phyloP scores from a whole-genome alignment of 2,113 vertebrate species.

The Alligator mississippiensis region DNA sequence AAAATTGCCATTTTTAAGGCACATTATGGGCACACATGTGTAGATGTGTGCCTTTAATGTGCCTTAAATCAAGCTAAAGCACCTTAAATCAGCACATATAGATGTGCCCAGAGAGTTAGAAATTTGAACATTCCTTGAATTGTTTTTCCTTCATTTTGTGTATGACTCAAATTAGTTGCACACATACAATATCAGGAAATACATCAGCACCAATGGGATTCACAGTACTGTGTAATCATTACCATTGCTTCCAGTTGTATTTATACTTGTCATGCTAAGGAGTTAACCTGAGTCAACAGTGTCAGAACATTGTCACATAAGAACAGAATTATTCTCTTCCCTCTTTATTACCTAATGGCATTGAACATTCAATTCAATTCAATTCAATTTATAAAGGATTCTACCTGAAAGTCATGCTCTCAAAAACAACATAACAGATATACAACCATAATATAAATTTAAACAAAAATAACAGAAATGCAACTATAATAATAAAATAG shows the following conservation, averaged over 20 bases:
- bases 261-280: background rate
- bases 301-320: background rate
- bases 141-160: background rate
- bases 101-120: background rate
- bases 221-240: background rate
- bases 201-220: background rate
- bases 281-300: background rate
- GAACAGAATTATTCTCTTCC: background rate
- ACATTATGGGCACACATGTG: no score
- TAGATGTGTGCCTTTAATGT: no score
- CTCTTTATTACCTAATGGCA: background rate
- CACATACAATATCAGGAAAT: conserved; percentile 5
- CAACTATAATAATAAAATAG: no score
- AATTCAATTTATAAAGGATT: no score
- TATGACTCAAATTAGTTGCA: background rate
- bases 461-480: no score
- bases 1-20: no score
- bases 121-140: background rate
- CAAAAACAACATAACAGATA: no score
- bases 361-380: background rate
- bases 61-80: no score
- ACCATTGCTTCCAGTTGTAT: background rate
- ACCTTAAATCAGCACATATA: no score
- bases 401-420: no score
- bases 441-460: no score